These are phyloP conservation scores for Eupeodes corollae DNA, from an alignment of 1,140 invertebrate genomes.

Conservation along the genomic window DNA sequence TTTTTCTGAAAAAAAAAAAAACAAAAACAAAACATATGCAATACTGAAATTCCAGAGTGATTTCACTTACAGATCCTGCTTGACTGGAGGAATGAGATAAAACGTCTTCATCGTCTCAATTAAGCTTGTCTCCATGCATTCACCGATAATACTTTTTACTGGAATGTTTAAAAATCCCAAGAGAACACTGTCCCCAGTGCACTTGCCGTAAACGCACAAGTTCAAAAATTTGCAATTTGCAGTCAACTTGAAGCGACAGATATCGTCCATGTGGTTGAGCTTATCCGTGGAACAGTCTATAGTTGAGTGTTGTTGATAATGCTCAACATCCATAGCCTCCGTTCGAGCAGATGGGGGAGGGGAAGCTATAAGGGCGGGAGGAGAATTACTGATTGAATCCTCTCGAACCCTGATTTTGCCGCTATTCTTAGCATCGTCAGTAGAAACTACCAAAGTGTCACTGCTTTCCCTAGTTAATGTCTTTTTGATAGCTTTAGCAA, in stretches of 20 bases:
- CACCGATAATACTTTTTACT: conserved; percentile 57
- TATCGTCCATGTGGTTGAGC: conserved; percentile 55
- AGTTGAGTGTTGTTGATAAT: conserved; percentile 34
- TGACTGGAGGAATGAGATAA: conserved; percentile 53
- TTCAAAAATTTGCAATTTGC: conserved; percentile 65
- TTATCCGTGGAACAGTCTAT: conserved; percentile 45
- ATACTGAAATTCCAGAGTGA: not conserved
- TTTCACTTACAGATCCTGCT: conserved; percentile 42
- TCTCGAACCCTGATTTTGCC: conserved; percentile 2
- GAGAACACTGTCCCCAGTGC: conserved; percentile 49
- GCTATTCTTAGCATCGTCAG: not conserved
- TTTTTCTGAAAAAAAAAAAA: conserved; percentile 43
- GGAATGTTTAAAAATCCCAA: conserved; percentile 73
- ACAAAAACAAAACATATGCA: not conserved
- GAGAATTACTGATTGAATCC: too few species aligned
- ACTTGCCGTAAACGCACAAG: conserved; percentile 62
- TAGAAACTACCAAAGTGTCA: not conserved
- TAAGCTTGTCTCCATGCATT: conserved; percentile 68
- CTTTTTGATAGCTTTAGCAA: conserved; percentile 30
- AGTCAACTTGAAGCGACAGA: conserved; percentile 57
- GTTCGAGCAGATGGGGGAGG: not conserved
- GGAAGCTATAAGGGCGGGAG: too few species aligned
- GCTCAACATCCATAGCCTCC: conserved; percentile 18
- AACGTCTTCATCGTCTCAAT: conserved; percentile 67
- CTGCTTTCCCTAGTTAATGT: conserved; percentile 22